A percentile compares a stretch with the other conserved stretches of the same genome.
phyloP scores from a whole-genome alignment of 1,140 invertebrate genomes.

The Pteromalus puparum region DNA sequence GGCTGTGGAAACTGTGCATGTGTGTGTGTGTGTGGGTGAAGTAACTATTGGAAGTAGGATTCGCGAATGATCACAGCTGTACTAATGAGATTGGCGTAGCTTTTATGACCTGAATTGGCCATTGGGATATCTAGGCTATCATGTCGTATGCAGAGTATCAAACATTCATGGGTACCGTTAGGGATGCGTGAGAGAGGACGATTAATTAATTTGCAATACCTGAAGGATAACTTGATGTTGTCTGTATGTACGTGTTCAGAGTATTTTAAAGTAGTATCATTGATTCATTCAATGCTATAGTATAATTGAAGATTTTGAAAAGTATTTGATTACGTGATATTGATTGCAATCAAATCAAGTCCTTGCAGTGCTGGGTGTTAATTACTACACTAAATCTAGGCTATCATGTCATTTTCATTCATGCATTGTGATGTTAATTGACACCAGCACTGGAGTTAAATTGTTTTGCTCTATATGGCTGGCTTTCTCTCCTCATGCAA shows the following conservation, averaged over 20 bases:
- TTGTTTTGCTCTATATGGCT: constrained; percentile 28
- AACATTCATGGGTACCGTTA: neutral
- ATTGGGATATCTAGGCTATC: neutral
- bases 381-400: neutral
- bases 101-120: constrained; percentile 26
- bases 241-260: too few species aligned
- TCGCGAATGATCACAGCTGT: neutral
- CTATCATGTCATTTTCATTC: neutral
- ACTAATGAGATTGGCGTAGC: neutral
- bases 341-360: neutral
- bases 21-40: too few species aligned
- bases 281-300: neutral
- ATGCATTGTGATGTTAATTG: neutral
- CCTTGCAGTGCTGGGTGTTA: neutral
- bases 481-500: constrained; percentile 43
- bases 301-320: neutral
- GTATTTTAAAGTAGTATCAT: too few species aligned
- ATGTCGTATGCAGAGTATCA: neutral
- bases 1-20: too few species aligned
- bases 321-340: neutral
- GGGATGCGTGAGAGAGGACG: neutral
- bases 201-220: too few species aligned
- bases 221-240: too few species aligned
- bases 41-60: too few species aligned
- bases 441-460: neutral